Base-by-base conservation (phyloP, 2,888 invertebrate species). In the Tyria jacobaeae region DNA sequence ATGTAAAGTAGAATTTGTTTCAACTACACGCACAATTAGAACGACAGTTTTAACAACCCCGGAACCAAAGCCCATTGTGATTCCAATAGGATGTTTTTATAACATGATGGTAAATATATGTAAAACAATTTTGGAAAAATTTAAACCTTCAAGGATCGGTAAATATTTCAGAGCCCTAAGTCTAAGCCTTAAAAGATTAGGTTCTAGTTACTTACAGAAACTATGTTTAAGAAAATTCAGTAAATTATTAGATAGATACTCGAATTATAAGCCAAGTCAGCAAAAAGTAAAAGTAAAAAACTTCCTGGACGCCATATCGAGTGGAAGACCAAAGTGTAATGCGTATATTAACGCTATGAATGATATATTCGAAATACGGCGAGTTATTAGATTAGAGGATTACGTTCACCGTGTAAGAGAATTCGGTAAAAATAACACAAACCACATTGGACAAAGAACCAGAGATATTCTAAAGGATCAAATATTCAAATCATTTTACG, bases 41-140 rank as follows among this genome's bases (percentile, higher is more conserved):
- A 63, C 63, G 1, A 65, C 54, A 7, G 53, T 34, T 9, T 49
- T 49, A 39, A 66, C 66, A 17, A 31, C 52, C 31, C 0, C 24
- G n/a, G 25, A 27, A 34, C 35, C 24, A 15, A 71, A 70, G 56
- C 39, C 55, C 3, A 63, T 62, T 25, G 57, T 61, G 0, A 49
- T 77, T 27, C 79, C 87, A 3, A 70, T 57, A 35, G 90, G 91
- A 7, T 82, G 87, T 1, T 83, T 89, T 51, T 87, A 81, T 58
- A 74, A 88, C 58, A 87, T 91, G 24, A 62, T 90, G 3, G 68
- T 77, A 9, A 85, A 86, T 51, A 77, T 91, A 37, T 90, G 88
- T 63, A 71, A 81, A 21, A 73, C 80, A 9, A 66, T 89, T 52
- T 64, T 87, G 25, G 70, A 75, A 9, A 79, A 81, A 59, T 87